Evolutionary conservation across 2,888 invertebrate genomes (phyloP).

Genomic region (Thecophora atra): DNA sequence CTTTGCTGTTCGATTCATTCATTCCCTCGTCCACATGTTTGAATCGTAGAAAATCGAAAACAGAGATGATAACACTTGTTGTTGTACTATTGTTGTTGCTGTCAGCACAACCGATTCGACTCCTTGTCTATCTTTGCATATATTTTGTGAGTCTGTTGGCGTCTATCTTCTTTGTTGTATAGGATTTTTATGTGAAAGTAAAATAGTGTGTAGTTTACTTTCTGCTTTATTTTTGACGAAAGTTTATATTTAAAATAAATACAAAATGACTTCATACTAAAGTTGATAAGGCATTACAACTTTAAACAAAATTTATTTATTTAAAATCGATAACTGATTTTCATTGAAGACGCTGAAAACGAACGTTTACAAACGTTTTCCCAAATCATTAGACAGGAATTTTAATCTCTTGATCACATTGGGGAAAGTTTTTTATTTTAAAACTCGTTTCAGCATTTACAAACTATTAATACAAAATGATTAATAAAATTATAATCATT

Average conservation of each 20-base stretch:
- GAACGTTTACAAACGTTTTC: not conserved
- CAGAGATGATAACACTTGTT: not conserved
- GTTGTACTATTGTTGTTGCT: not conserved
- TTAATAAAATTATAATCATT: too few species aligned
- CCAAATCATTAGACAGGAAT: not conserved
- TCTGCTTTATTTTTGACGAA: constrained; percentile 3
- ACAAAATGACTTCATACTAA: not conserved
- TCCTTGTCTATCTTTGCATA: not conserved
- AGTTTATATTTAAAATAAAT: not conserved
- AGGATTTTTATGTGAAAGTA: constrained; percentile 15
- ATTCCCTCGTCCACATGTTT: constrained; percentile 6
- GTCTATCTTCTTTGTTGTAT: too few species aligned
- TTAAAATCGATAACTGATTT: not conserved
- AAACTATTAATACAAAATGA: too few species aligned
- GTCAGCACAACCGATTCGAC: not conserved
- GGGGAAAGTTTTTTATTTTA: not conserved
- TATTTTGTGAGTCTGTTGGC: too few species aligned
- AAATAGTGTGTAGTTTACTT: too few species aligned
- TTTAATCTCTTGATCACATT: not conserved
- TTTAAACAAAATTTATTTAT: too few species aligned
- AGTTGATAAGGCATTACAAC: too few species aligned
- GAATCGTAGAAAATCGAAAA: not conserved
- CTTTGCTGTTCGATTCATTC: not conserved
- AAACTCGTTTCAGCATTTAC: too few species aligned
- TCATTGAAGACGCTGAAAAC: not conserved